These are phyloP conservation scores for Sinelater perroti DNA, from an alignment of 2,888 invertebrate genomes.

Conservation along the genomic window DNA sequence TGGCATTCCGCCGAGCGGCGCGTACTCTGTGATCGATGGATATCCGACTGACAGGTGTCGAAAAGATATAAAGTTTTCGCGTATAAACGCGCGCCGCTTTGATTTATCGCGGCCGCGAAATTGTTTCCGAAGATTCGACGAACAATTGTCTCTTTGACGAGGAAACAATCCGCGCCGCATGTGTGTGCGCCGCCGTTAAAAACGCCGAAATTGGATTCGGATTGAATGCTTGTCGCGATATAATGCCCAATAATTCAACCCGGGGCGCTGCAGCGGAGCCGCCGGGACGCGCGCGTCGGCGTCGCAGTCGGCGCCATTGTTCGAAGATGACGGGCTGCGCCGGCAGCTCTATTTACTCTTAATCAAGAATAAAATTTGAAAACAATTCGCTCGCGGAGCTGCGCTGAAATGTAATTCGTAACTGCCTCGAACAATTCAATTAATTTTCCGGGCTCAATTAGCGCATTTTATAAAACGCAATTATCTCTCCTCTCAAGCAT, in stretches of 20 bases:
- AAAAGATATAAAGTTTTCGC: conserved; percentile 43
- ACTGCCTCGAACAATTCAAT: conserved; percentile 31
- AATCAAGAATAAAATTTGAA: conserved; percentile 29
- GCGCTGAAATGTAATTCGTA: conserved; percentile 18
- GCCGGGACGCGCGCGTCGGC: conserved; percentile 10
- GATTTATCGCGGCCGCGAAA: conserved; percentile 42
- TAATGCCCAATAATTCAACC: conserved; percentile 19
- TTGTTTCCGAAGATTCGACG: conserved; percentile 40
- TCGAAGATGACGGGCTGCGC: conserved; percentile 7
- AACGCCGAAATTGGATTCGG: conserved; percentile 19
- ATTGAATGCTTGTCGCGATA: conserved; percentile 24
- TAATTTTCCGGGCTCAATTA: conserved; percentile 34
- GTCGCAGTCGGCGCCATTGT: conserved; percentile 15
- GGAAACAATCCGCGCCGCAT: conserved; percentile 24
- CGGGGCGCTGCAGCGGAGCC: conserved; percentile 8
- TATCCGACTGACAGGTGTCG: conserved; percentile 43
- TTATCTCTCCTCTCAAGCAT: conserved; percentile 14
- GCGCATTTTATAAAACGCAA: conserved; percentile 24
- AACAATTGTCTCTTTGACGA: conserved; percentile 33
- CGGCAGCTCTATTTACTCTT: conserved; percentile 21
- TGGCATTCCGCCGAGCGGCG: conserved; percentile 5
- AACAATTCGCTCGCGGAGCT: conserved; percentile 18
- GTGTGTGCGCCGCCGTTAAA: conserved; percentile 10
- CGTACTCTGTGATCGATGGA: conserved; percentile 36
- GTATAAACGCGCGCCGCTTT: conserved; percentile 39